Base-by-base conservation (phyloP, 2,888 invertebrate genomes). In the Linyphia triangularis region DNA sequence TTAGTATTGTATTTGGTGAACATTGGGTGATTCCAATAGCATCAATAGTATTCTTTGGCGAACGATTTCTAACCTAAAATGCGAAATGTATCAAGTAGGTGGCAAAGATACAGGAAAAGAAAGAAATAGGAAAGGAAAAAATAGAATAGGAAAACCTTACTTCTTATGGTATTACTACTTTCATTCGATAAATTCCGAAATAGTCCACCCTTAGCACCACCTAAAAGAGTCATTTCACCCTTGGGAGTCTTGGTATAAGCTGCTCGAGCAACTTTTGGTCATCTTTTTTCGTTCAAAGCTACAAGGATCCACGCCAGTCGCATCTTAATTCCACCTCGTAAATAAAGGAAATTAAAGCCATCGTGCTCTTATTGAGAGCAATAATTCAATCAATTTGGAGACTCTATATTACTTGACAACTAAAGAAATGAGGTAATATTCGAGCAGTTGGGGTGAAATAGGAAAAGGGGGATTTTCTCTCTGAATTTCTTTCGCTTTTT, bases 151-250 rank as follows among this genome's bases (percentile, higher is more conserved):
- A 59, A 63, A 73, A 30, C 63, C 70, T 57, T 67, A 43, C 77
- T 67, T 88, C 77, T 88, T 82, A 88, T 82, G 69, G 77, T 83
- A 88, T 70, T 13, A 69, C 88, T 59, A 88, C 82, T 88, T 88
- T 75, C 82, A 77, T 88, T 78, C 88, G 77, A 88, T 88, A 88
- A 88, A 88, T 88, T 83, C 77, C 77, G 61, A 63, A 88, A 51
- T 33, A 77, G 83, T 57, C 77, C 75, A 59, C 88, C 88, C 70
- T 83, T 83, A 83, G 69, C 75, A 82, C 88, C 82, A 77, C 82
- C 59, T n/a, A n/a, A n/a, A 88, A 88, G 82, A 72, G 88, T 83
- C 88, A 78, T 88, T 88, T 88, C 88, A 16, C 88, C 51, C 69
- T 63, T 40, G 82, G 88, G 40, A 51, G 67, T 61, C 63, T 13